These are phyloP conservation scores for Ctenodactylus gundi DNA, from an alignment of 2,113 vertebrate genomes.

Conservation along the genomic window DNA sequence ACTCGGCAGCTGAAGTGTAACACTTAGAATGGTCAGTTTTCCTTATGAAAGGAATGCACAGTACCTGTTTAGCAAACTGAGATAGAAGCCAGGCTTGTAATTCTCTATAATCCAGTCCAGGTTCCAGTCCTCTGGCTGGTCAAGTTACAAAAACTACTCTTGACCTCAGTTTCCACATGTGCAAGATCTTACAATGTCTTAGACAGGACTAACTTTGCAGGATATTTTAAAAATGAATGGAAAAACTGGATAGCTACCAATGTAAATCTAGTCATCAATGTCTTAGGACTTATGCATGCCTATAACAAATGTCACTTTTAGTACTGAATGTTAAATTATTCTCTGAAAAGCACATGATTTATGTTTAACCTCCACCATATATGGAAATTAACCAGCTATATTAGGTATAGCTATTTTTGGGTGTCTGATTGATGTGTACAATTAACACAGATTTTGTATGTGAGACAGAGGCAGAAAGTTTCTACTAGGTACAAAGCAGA, in stretches of 20 bases:
- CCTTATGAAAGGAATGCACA: background rate
- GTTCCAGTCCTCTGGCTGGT: background rate
- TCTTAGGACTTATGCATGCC: background rate
- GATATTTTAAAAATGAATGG: constrained; percentile 27
- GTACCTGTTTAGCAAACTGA: background rate
- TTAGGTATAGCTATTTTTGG: constrained; percentile 49
- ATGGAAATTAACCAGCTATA: constrained; percentile 1
- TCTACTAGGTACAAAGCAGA: constrained; percentile 33
- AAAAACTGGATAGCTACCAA: background rate
- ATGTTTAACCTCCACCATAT: background rate
- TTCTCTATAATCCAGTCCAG: background rate
- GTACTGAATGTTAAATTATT: constrained; percentile 20
- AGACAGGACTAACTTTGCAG: constrained; percentile 12
- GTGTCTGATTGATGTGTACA: constrained; percentile 18
- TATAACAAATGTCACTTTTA: constrained; percentile 30
- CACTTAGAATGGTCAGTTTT: background rate
- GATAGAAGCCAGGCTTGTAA: background rate
- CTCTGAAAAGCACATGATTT: constrained; percentile 27
- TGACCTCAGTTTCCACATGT: constrained; percentile 13
- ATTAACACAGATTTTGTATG: constrained; percentile 39
- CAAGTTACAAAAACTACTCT: background rate
- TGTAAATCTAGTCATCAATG: constrained; percentile 18
- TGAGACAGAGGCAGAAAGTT: constrained; percentile 22
- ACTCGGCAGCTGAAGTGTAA: background rate
- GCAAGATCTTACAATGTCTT: background rate